These are phyloP conservation scores for Tachina fera DNA, from an alignment of 2,888 invertebrate species.

Conservation along the genomic window DNA sequence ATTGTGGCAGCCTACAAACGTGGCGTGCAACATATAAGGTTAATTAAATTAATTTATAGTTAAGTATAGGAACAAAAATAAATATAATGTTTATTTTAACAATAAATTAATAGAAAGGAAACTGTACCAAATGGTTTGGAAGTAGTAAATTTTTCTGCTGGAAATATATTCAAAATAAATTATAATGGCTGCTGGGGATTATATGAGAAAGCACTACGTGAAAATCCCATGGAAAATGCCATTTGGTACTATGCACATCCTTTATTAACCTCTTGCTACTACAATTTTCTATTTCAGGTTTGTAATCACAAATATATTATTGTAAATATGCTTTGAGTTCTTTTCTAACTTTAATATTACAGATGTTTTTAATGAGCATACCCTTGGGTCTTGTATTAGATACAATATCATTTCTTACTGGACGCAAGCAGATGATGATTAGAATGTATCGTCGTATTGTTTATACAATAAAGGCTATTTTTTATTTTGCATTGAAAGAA, in stretches of 20 bases:
- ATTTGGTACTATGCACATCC: slow-evolving; percentile 23
- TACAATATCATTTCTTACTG: neutral
- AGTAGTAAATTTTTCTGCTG: slow-evolving; percentile 37
- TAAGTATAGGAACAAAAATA: too few relatives aligned
- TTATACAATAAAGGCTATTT: neutral
- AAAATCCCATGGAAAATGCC: slow-evolving; percentile 50
- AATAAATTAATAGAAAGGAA: slow-evolving; percentile 25
- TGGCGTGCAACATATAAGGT: slow-evolving; percentile 81
- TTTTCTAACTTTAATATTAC: neutral
- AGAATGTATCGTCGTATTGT: slow-evolving; percentile 19
- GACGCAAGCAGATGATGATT: neutral
- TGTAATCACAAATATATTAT: neutral
- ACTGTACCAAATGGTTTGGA: slow-evolving; percentile 1
- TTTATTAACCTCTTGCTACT: neutral
- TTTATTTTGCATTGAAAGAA: neutral
- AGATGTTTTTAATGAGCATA: slow-evolving; percentile 10
- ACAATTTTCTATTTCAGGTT: slow-evolving; percentile 22
- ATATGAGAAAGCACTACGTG: neutral
- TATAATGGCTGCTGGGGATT: neutral
- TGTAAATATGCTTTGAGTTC: too few relatives aligned
- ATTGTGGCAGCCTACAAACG: slow-evolving; percentile 88
- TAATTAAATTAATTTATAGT: neutral
- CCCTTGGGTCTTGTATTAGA: neutral
- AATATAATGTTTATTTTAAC: too few relatives aligned
- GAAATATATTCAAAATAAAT: neutral